Base-by-base conservation (phyloP, 2,888 invertebrate genomes). In the Synergus laeviventris region DNA sequence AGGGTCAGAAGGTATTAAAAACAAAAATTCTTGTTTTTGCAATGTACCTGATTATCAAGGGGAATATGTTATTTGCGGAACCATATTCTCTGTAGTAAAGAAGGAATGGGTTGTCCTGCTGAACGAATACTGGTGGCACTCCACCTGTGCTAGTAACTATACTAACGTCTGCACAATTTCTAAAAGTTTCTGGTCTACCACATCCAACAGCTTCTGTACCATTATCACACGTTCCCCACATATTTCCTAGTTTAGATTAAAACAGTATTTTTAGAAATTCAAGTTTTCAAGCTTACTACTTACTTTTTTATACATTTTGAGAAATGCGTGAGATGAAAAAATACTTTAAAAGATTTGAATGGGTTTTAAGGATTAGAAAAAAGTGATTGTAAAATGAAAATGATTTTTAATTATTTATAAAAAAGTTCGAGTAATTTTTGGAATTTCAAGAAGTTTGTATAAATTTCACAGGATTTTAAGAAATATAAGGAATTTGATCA, bases 191-290 rank as follows among this genome's bases (percentile, higher is more conserved):
- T 11, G 97, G 96, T 81, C 94, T 93, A n/a, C 97, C 97, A 87
- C 97, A 97, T 1, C 97, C 97, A 1, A 96, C 95, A 0, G 95
- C 96, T 87, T 97, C 96, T 0, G 96, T 96, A 61, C 97, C 97
- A 89, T 97, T 97, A 0, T 93, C 91, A 87, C 97, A 97, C 24
- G 93, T 94, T 8, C 97, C 98, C 97, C 97, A 98, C 94, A 97
- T 97, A 88, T 98, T 98, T 18, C 95, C 96, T 95, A 87, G 49
- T 81, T 82, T 60, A 18, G 11, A 61, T 31, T n/a, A 60, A 60
- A 61, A n/a, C n/a, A n/a, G n/a, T n/a, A n/a, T n/a, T n/a, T n/a
- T n/a, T n/a, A n/a, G n/a, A n/a, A n/a, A n/a, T n/a, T n/a, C n/a
- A n/a, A n/a, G n/a, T n/a, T n/a, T n/a, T n/a, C n/a, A n/a, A n/a